phyloP scores from a whole-genome alignment of 2,113 vertebrate genomes.

The Odontophorus gujanensis region DNA sequence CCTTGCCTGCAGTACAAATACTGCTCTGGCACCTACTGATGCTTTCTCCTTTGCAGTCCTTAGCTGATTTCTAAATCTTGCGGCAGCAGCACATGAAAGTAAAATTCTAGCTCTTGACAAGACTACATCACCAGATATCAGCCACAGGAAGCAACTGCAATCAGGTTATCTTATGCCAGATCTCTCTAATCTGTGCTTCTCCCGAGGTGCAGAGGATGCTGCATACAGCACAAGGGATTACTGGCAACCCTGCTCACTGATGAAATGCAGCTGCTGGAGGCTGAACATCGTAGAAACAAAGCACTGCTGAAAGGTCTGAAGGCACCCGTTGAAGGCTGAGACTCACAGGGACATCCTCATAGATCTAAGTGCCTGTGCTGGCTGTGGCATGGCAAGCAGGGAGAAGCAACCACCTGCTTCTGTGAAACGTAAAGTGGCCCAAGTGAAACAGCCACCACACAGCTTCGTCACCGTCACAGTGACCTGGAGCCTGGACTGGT shows the following conservation, averaged over 20 bases:
- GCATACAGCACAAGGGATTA: background rate
- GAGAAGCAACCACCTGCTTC: background rate
- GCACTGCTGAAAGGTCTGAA: background rate
- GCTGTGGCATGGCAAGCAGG: background rate
- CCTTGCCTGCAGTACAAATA: background rate
- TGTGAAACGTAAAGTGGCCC: background rate
- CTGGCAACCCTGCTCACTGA: background rate
- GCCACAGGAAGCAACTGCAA: background rate
- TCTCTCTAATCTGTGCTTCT: background rate
- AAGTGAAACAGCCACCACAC: background rate
- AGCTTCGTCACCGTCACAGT: rapidly evolving
- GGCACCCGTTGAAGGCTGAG: background rate
- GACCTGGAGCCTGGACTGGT: background rate
- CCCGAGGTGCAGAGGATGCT: background rate
- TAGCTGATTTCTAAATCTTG: background rate
- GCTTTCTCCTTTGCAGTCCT: slow-evolving; percentile 20
- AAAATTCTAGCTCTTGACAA: background rate
- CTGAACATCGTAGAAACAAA: background rate
- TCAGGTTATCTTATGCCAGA: background rate
- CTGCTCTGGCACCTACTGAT: background rate
- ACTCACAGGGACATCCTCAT: background rate
- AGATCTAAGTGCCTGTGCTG: background rate
- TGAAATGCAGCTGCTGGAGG: slow-evolving; percentile 1
- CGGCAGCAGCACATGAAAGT: background rate
- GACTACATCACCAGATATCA: slow-evolving; percentile 11